Conservation (phyloP, 35 echinoderm and acorn worm species). For the Acanthaster planci region DNA sequence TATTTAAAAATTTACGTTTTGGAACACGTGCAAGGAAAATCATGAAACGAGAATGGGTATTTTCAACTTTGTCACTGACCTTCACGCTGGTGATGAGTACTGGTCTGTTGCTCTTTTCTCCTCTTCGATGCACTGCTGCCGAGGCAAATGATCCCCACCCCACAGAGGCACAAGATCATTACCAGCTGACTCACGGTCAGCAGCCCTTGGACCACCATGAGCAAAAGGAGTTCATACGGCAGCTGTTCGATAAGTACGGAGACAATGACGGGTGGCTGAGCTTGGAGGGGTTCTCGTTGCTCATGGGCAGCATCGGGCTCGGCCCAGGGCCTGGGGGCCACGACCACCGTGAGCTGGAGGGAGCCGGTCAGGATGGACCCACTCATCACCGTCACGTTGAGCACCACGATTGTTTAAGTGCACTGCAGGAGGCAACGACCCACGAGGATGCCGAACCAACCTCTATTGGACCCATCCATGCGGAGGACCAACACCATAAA, state of each 20-base stretch:
- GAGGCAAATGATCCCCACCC: too few species aligned
- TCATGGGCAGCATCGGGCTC: constrained; percentile 4
- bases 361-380: neutral
- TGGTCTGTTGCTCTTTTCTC: too few species aligned
- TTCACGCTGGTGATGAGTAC: too few species aligned
- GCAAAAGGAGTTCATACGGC: constrained; percentile 2
- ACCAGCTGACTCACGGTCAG: too few species aligned
- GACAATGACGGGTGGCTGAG: neutral
- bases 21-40: too few species aligned
- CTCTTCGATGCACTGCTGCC: too few species aligned
- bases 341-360: neutral
- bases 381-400: neutral
- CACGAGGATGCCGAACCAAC: neutral
- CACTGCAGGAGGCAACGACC: neutral
- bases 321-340: neutral
- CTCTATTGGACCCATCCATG: too few species aligned
- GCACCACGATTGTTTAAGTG: neutral
- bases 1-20: too few species aligned
- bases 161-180: too few species aligned
- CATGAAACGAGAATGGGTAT: too few species aligned
- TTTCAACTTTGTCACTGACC: too few species aligned
- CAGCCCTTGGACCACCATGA: neutral
- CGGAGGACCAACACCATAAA: too few species aligned
- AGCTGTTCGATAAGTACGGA: constrained; percentile 31
- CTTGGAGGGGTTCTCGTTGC: neutral